These are phyloP conservation scores for Sternotherus odoratus DNA, from an alignment of 2,797 vertebrate species.

Conservation along the genomic window DNA sequence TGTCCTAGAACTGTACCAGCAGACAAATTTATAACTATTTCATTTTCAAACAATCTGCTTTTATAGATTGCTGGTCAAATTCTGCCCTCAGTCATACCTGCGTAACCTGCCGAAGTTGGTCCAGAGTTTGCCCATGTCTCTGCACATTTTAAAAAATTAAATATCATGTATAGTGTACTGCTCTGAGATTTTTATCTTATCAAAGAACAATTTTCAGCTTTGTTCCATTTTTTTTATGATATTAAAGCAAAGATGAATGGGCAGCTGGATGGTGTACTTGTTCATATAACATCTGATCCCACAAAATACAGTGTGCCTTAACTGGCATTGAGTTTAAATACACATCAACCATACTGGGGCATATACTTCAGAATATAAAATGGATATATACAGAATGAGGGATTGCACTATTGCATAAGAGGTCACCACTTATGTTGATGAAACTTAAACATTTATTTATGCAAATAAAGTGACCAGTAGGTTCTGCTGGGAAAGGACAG, in stretches of 20 bases:
- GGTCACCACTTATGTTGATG: not conserved
- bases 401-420: not conserved
- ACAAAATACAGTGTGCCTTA: not conserved
- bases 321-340: not conserved
- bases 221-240: not conserved
- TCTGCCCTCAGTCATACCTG: not conserved
- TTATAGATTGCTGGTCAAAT: not conserved
- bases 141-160: not conserved
- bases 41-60: not conserved
- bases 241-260: not conserved
- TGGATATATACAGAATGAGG: not conserved
- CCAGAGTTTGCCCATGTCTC: not conserved
- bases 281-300: not conserved
- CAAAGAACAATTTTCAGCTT: not conserved
- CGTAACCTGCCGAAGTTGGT: not conserved
- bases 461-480: not conserved
- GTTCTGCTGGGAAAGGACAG: not conserved
- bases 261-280: not conserved
- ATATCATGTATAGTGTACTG: not conserved
- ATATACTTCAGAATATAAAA: not conserved
- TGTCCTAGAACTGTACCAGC: not conserved
- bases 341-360: not conserved
- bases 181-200: not conserved
- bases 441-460: not conserved
- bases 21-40: not conserved